Evolutionary conservation across 2,797 vertebrate species (phyloP).

Genomic region (Urocyon cinereoargenteus): DNA sequence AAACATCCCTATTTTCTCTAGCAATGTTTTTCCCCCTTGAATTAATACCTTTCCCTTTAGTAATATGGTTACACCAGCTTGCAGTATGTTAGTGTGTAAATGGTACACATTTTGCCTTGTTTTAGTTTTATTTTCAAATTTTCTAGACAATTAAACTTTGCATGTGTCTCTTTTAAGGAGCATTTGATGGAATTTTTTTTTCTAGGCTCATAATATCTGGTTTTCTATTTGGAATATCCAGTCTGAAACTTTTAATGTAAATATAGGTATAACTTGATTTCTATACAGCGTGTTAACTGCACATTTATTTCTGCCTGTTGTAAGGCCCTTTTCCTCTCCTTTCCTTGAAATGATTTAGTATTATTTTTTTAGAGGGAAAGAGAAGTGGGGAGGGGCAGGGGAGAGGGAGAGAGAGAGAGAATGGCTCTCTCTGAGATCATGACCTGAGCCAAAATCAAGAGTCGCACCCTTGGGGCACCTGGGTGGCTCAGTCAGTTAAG

Average conservation of each 20-base stretch:
- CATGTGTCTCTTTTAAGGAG: not conserved
- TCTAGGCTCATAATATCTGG: not conserved
- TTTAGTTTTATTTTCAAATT: slow-evolving; percentile 7
- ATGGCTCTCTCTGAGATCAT: not conserved
- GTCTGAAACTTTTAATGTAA: not conserved
- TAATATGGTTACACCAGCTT: not conserved
- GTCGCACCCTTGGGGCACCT: not conserved
- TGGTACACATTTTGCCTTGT: not conserved
- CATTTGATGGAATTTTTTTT: not conserved
- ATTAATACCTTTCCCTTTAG: not conserved
- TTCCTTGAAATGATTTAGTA: not conserved
- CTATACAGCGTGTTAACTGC: not conserved
- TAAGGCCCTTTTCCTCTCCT: not conserved
- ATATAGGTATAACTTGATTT: not conserved
- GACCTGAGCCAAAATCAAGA: not conserved
- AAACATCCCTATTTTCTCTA: not conserved
- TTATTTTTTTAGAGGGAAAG: not conserved
- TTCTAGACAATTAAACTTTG: slow-evolving; percentile 43
- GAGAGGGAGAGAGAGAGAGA: not conserved
- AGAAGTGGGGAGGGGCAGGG: not conserved
- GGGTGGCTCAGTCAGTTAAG: too few relatives aligned
- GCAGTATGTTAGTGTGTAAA: not conserved
- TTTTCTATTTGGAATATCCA: not conserved
- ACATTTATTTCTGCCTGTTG: not conserved
- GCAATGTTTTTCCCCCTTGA: not conserved